Base-by-base conservation (phyloP, 2,888 invertebrate genomes). In the Aporophyla lueneburgensis region DNA sequence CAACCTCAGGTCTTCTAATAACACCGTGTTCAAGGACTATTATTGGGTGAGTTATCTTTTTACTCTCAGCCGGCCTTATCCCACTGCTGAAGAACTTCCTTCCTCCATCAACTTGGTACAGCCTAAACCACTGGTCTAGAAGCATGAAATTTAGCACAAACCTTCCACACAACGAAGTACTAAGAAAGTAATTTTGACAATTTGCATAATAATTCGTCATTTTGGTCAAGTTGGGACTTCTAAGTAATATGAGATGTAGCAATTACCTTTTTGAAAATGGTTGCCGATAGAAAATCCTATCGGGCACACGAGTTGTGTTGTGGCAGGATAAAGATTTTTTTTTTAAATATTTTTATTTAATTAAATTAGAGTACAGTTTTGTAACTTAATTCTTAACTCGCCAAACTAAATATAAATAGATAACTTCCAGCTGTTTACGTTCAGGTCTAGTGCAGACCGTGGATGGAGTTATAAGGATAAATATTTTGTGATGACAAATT, bases 11-110 rank as follows among this genome's bases (percentile, higher is more conserved):
- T 95, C 96, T 70, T 94, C 94, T 4, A 95, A 95, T 83, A 97
- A 97, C 91, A 97, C 97, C 71, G 95, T 96, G 74, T 97, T 97
- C 89, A 97, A 97, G 89, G 97, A 97, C 89, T 97, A 97, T 85
- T 97, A 96, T 89, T 97, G 97, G 97, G 97, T 97, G 85, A 96
- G 96, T 89, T 1, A 19, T 40, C 10, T 14, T 43, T 43, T 4
- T 40, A 19, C 27, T 24, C 6, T 54, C 19, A 19, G 40, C 53
- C 19, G 5, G n/a, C 40, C 19, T 24, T 24, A 40, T 24, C 40
- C 19, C 40, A n/a, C 6, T 10, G 6, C 33, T 33, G 33, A 33
- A 33, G 3, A 33, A 33, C 33, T 33, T 33, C 33, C 33, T 1
- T 33, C 33, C 33, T 33, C 33, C 33, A 33, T 33, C 33, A 33